phyloP scores from a whole-genome alignment of 2,888 invertebrate genomes.

The Troides aeacus region DNA sequence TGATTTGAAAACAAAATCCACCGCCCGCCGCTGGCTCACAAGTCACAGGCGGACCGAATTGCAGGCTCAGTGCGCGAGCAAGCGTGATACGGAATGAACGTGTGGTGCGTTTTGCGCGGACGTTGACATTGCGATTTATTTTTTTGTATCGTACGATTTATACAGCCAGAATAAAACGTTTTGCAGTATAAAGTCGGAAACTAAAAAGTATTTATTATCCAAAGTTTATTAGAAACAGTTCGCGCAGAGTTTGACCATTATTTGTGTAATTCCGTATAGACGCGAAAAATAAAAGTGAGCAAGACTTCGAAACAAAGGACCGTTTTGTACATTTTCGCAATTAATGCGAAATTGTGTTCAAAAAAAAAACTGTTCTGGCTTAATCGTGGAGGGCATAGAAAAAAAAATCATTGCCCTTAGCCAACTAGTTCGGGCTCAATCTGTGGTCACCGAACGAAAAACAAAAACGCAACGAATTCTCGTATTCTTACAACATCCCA shows the following conservation, averaged over 20 bases:
- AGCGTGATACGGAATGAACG: constrained; percentile 81
- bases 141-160: constrained; percentile 70
- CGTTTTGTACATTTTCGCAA: constrained; percentile 80
- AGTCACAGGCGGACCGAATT: constrained; percentile 47
- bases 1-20: constrained; percentile 75
- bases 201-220: constrained; percentile 61
- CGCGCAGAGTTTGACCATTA: constrained; percentile 75
- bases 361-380: constrained; percentile 62
- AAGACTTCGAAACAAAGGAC: constrained; percentile 77
- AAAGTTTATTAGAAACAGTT: constrained; percentile 67
- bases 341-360: constrained; percentile 79
- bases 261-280: constrained; percentile 78
- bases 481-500: constrained; percentile 55
- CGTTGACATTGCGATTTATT: constrained; percentile 75
- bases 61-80: constrained; percentile 76
- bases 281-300: constrained; percentile 69
- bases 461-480: constrained; percentile 73
- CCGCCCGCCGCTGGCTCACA: constrained; percentile 49
- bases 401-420: constrained; percentile 60
- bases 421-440: constrained; percentile 74
- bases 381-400: constrained; percentile 56
- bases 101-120: constrained; percentile 80
- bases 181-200: constrained; percentile 74
- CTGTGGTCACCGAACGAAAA: constrained; percentile 74
- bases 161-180: constrained; percentile 70